Conservation (phyloP, 2,113 vertebrate genomes). For the Erythrocercus mccallii region DNA sequence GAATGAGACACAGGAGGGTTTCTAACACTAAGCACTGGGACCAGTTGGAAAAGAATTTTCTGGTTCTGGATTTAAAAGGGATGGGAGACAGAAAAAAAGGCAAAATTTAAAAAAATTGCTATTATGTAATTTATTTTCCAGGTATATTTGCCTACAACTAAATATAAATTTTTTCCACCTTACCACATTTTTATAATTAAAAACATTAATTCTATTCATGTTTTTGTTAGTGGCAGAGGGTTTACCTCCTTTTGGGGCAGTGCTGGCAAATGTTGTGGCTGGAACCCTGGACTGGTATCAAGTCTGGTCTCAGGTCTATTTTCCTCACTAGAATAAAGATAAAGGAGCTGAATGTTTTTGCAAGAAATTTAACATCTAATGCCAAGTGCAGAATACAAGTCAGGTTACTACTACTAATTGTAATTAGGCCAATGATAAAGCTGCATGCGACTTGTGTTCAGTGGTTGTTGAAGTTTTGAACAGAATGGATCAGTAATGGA, state of each 20-base stretch:
- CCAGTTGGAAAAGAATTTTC: neutral
- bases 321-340: neutral
- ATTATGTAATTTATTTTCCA: neutral
- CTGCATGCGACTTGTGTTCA: neutral
- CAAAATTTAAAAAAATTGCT: neutral
- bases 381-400: neutral
- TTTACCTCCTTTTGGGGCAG: neutral
- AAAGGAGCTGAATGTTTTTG: neutral
- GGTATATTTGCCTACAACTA: neutral
- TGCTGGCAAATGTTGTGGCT: neutral
- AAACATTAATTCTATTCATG: neutral
- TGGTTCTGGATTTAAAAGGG: neutral
- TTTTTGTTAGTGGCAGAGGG: neutral
- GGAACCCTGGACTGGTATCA: neutral
- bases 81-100: rapidly evolving
- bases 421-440: neutral
- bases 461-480: neutral
- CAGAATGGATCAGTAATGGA: neutral
- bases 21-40: neutral
- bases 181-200: neutral
- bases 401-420: neutral
- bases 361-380: neutral
- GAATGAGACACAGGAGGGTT: neutral
- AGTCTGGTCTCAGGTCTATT: neutral
- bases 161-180: neutral